Conservation (phyloP, 2,888 invertebrate species). For the Hymenopus coronatus region DNA sequence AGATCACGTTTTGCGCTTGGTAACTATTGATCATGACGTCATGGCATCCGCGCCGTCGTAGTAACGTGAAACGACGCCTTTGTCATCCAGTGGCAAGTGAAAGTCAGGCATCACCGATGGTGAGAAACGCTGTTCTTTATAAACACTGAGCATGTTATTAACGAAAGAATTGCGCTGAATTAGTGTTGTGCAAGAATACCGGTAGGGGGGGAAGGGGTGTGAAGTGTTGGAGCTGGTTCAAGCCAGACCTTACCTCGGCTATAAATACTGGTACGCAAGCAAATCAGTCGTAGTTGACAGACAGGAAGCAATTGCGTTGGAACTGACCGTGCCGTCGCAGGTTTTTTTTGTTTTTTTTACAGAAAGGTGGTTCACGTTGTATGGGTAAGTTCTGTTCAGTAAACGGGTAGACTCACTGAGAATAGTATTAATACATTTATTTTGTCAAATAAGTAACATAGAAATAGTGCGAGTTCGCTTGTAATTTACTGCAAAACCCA, state of each 20-base stretch:
- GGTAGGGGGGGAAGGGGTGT: conserved; percentile 26
- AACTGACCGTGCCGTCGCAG: not conserved
- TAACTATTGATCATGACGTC: conserved; percentile 31
- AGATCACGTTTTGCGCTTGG: conserved; percentile 21
- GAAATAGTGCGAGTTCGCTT: no score
- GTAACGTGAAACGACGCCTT: not conserved
- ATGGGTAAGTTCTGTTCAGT: conserved; percentile 26
- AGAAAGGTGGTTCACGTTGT: conserved; percentile 31
- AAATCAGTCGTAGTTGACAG: not conserved
- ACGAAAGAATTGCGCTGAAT: not conserved
- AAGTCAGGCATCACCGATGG: not conserved
- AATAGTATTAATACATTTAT: not conserved
- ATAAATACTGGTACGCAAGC: conserved; percentile 26
- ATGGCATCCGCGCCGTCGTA: conserved; percentile 20
- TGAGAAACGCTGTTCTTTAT: not conserved
- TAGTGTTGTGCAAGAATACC: not conserved
- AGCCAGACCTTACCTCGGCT: conserved; percentile 20
- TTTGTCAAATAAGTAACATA: no score
- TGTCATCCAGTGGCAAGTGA: not conserved
- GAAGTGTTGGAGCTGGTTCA: conserved; percentile 28
- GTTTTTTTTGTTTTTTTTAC: conserved; percentile 16
- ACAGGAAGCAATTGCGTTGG: not conserved
- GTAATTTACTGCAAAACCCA: no score
- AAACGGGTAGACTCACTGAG: not conserved
- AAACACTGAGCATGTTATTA: not conserved